Conservation (phyloP, 2,888 invertebrate genomes). For the Hyposoter didymator region DNA sequence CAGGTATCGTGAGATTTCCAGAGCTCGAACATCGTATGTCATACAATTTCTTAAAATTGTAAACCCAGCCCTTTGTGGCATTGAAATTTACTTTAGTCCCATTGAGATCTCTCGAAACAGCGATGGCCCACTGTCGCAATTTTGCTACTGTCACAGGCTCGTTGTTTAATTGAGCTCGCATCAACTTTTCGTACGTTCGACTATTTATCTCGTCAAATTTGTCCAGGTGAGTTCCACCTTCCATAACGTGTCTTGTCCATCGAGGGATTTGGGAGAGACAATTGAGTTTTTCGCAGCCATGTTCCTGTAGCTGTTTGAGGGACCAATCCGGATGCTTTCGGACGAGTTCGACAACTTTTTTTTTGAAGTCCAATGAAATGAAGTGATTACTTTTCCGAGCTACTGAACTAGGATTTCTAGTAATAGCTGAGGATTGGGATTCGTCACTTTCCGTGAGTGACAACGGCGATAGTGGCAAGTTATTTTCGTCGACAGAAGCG, state of each 20-base stretch:
- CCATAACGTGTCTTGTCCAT: constrained; percentile 54
- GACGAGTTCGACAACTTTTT: constrained; percentile 41
- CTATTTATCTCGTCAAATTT: constrained; percentile 52
- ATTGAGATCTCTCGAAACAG: constrained; percentile 44
- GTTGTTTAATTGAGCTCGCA: constrained; percentile 26
- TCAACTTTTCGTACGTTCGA: constrained; percentile 47
- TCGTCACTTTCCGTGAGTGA: constrained; percentile 46
- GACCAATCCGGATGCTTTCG: constrained; percentile 55
- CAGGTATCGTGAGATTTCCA: background rate
- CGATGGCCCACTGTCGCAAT: constrained; percentile 57
- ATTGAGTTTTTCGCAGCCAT: constrained; percentile 29
- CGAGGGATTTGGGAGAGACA: constrained; percentile 29
- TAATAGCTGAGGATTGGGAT: background rate
- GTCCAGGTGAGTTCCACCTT: constrained; percentile 53
- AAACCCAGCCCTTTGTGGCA: constrained; percentile 36
- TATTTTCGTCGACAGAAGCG: constrained; percentile 17
- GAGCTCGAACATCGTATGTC: background rate
- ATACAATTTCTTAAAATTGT: constrained; percentile 50
- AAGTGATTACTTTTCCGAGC: background rate
- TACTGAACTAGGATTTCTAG: background rate
- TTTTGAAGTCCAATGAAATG: constrained; percentile 56
- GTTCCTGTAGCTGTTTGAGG: constrained; percentile 24
- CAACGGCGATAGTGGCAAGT: constrained; percentile 49
- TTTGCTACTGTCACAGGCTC: constrained; percentile 24
- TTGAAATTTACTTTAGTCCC: constrained; percentile 52